Conservation (phyloP, 2,113 vertebrate genomes). For the zebrafish (Danio rerio) region GRCz12tu NC_133187.1:31349001-31349500, state of each 20-base stretch:
- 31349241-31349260: background rate
- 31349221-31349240: background rate
- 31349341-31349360: constrained; percentile 36
- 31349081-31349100: constrained; percentile 1
- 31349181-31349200: background rate
- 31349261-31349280: constrained; percentile 12
- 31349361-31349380: constrained; percentile 37
- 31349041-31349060: background rate
- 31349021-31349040: constrained; percentile 25
- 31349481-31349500: constrained; percentile 60
- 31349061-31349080: background rate
- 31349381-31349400: constrained; percentile 30
- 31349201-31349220: background rate
- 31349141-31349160: background rate
- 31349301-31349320: constrained; percentile 23
- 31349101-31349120: background rate
- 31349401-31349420: background rate
- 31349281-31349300: constrained; percentile 20
- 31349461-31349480: constrained; percentile 56
- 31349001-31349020: constrained; percentile 15
- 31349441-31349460: constrained; percentile 67
- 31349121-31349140: background rate
- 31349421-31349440: background rate
- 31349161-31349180: background rate
- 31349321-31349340: constrained; percentile 46